Conservation (phyloP, 2,797 vertebrate genomes). For the Miichthys miiuy region DNA sequence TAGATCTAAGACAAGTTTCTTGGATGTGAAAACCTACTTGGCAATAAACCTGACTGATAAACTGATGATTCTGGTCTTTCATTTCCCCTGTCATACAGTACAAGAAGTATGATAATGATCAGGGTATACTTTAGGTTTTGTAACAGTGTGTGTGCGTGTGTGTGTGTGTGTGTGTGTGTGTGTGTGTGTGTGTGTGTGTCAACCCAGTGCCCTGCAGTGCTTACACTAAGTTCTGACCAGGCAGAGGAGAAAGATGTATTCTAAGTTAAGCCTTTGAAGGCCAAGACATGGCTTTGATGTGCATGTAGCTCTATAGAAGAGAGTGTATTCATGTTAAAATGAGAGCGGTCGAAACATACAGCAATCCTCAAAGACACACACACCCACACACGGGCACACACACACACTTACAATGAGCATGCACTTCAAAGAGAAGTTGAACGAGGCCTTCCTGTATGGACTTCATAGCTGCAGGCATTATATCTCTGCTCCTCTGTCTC, state of each 20-base stretch:
- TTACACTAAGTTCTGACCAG: slow-evolving; percentile 23
- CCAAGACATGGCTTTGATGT: slow-evolving; percentile 85
- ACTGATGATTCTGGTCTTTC: too few species aligned
- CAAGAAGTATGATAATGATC: slow-evolving; percentile 8
- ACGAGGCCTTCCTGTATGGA: slow-evolving; percentile 80
- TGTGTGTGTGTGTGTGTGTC: slow-evolving; percentile 37
- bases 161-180: slow-evolving; percentile 28
- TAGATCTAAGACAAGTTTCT: too few species aligned
- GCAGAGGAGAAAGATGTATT: slow-evolving; percentile 70
- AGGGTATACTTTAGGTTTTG: background rate
- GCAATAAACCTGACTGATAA: too few species aligned
- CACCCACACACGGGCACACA: slow-evolving; percentile 55
- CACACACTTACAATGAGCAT: slow-evolving; percentile 67
- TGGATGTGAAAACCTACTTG: too few species aligned
- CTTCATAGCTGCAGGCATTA: slow-evolving; percentile 75
- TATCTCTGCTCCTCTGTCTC: slow-evolving; percentile 39
- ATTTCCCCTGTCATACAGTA: background rate
- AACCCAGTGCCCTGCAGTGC: slow-evolving; percentile 45
- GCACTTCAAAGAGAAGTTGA: slow-evolving; percentile 82
- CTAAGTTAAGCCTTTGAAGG: slow-evolving; percentile 85
- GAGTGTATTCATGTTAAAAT: slow-evolving; percentile 88
- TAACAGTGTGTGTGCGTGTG: slow-evolving; percentile 24
- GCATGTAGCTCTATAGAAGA: slow-evolving; percentile 80
- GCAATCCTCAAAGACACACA: slow-evolving; percentile 75
- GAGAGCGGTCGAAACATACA: slow-evolving; percentile 83